Conservation (phyloP, 1,140 invertebrate species). For the Drosophila sucinea region DNA sequence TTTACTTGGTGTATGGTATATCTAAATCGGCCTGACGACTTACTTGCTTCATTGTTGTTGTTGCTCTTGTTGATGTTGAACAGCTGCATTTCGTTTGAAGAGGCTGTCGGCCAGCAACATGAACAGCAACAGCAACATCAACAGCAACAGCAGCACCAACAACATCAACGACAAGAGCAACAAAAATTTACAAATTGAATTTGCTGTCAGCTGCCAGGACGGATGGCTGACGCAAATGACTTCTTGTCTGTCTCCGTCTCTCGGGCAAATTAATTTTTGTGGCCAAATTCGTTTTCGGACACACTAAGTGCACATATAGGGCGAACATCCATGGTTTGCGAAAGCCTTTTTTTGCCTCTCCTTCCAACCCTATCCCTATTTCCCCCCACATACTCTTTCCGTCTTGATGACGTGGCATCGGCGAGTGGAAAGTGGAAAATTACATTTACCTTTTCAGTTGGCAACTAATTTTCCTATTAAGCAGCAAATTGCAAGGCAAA, state of each 20-base stretch:
- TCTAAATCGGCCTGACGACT: too few relatives aligned
- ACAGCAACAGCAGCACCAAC: conserved; percentile 55
- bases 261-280: conserved; percentile 62
- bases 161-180: conserved; percentile 50
- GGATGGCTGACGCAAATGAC: conserved; percentile 79
- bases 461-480: conserved; percentile 54
- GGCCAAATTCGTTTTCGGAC: conserved; percentile 52
- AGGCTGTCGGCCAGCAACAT: conserved; percentile 3
- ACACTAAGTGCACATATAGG: conserved; percentile 55
- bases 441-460: conserved; percentile 43
- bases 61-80: conserved; percentile 52
- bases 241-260: conserved; percentile 44
- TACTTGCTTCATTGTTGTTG: neutral
- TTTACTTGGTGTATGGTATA: too few relatives aligned
- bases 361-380: neutral
- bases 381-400: neutral
- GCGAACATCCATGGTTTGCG: conserved; percentile 35
- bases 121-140: conserved; percentile 24
- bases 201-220: conserved; percentile 74
- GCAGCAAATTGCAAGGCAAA: conserved; percentile 10
- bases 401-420: conserved; percentile 34
- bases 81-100: conserved; percentile 65
- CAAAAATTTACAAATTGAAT: conserved; percentile 77
- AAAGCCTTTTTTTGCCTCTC: conserved; percentile 12
- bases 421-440: conserved; percentile 31